Evolutionary conservation across 2,797 vertebrate species (phyloP).

Genomic region (Sarcophilus harrisii): DNA sequence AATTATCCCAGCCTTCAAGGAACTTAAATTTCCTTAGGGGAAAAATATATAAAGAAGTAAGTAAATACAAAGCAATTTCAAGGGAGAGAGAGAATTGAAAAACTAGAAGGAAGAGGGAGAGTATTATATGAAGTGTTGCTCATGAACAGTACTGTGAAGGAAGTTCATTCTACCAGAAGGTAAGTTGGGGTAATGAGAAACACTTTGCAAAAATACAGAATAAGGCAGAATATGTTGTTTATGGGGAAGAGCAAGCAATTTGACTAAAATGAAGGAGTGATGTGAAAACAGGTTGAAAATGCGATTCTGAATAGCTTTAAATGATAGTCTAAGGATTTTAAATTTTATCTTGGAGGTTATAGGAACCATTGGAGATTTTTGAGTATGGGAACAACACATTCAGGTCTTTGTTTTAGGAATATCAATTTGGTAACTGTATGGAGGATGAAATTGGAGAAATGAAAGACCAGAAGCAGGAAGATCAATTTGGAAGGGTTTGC

Average conservation of each 20-base stretch:
- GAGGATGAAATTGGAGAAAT: neutral
- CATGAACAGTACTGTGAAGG: neutral
- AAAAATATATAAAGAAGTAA: neutral
- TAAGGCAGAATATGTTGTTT: neutral
- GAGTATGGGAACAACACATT: neutral
- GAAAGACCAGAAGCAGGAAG: neutral
- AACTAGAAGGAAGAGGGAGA: neutral
- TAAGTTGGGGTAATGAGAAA: neutral
- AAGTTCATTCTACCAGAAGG: neutral
- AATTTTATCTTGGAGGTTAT: neutral
- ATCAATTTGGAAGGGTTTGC: neutral
- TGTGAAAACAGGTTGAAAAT: neutral
- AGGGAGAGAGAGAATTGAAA: neutral
- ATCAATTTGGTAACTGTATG: neutral
- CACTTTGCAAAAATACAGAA: neutral
- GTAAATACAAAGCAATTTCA: neutral
- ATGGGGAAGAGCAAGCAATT: neutral
- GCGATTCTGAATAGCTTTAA: neutral
- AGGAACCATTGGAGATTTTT: neutral
- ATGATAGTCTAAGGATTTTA: neutral
- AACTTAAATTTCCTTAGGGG: neutral
- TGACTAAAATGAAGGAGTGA: neutral
- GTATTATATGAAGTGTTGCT: neutral
- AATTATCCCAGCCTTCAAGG: neutral
- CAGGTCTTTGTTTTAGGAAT: neutral